A percentile compares a stretch with the other conserved stretches of the same genome.
Conservation (phyloP, 2,888 invertebrate genomes). For the Oscheius onirici region DNA sequence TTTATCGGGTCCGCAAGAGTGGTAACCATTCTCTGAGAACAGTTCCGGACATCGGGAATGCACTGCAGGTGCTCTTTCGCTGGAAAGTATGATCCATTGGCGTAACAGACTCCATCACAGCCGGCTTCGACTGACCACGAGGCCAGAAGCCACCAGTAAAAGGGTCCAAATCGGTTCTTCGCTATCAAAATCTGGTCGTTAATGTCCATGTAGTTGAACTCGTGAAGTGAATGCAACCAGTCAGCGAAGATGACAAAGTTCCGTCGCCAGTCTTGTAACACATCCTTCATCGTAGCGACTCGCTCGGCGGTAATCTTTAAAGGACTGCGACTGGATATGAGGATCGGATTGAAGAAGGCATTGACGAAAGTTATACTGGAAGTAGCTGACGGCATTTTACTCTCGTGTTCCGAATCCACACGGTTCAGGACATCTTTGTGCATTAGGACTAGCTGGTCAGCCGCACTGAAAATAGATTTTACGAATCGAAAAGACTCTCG, state of each 20-base stretch:
- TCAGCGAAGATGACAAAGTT: constrained; percentile 64
- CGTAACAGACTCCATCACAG: constrained; percentile 66
- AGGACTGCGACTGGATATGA: constrained; percentile 44
- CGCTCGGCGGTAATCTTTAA: constrained; percentile 51
- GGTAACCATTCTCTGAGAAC: constrained; percentile 47
- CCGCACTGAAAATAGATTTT: constrained; percentile 31
- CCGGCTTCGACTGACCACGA: constrained; percentile 58
- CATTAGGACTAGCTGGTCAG: constrained; percentile 52
- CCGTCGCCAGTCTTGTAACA: constrained; percentile 63
- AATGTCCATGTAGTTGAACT: constrained; percentile 51
- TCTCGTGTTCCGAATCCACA: constrained; percentile 16
- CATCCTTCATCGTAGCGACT: constrained; percentile 57
- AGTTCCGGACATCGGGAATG: constrained; percentile 48
- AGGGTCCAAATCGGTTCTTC: constrained; percentile 63
- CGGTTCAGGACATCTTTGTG: constrained; percentile 41
- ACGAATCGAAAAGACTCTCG: neutral
- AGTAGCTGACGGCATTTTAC: constrained; percentile 14
- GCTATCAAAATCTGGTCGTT: constrained; percentile 57
- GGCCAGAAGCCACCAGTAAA: constrained; percentile 66
- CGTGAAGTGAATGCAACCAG: constrained; percentile 61
- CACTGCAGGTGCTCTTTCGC: constrained; percentile 45
- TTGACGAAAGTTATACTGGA: constrained; percentile 48
- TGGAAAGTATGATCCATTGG: constrained; percentile 67
- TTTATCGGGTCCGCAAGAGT: constrained; percentile 56
- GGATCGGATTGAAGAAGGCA: constrained; percentile 54